A percentile compares a stretch with the other conserved stretches of the same genome.
phyloP scores from a whole-genome alignment of 1,140 invertebrate species.

The Drosophila jambulina region DNA sequence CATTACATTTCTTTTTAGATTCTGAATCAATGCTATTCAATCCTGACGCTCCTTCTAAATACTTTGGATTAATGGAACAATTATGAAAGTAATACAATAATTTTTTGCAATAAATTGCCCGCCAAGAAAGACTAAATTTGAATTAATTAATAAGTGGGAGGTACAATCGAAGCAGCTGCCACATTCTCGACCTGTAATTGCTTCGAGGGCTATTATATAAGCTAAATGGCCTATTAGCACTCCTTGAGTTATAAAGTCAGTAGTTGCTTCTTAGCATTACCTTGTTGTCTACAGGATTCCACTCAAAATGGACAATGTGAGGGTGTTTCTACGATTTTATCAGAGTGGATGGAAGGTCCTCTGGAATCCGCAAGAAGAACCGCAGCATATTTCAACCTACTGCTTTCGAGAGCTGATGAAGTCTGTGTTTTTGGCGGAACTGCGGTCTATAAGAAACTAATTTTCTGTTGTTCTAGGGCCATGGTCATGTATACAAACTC shows the following conservation, averaged over 20 bases:
- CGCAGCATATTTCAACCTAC: neutral
- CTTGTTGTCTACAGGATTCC: neutral
- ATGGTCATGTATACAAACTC: constrained; percentile 33
- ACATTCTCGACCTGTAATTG: constrained; percentile 15
- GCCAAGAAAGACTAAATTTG: neutral
- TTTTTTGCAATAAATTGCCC: too few relatives aligned
- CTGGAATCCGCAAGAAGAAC: neutral
- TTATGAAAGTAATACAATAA: too few relatives aligned
- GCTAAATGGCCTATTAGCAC: neutral
- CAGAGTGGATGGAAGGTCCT: neutral
- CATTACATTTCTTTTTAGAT: constrained; percentile 21
- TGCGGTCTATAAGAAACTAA: neutral
- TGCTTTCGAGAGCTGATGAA: constrained; percentile 14
- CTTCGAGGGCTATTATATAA: neutral
- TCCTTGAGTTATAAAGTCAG: neutral
- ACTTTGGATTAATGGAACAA: neutral
- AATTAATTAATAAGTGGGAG: neutral
- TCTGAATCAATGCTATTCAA: constrained; percentile 55
- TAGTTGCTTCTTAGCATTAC: neutral
- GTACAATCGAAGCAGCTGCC: constrained; percentile 19
- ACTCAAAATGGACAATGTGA: neutral
- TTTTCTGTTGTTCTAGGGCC: neutral
- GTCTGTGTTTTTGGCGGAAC: neutral
- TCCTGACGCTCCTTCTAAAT: constrained; percentile 39
- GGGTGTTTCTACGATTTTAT: neutral